Evolutionary conservation across 2,113 vertebrate species (phyloP).

Genomic region (Oenanthe oenanthe): DNA sequence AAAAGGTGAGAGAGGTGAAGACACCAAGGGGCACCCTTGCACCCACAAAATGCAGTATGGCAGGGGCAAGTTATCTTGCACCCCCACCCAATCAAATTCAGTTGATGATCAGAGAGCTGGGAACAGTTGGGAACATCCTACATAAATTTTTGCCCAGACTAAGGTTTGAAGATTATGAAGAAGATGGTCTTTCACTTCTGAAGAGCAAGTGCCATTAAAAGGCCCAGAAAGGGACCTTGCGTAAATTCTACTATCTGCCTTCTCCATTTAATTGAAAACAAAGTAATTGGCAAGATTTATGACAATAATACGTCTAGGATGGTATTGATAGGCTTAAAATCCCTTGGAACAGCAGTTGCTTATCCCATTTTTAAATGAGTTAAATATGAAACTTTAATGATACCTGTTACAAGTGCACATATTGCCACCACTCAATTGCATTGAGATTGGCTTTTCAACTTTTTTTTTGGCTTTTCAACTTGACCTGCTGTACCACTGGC

Average conservation of each 20-base stretch:
- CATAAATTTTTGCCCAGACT: neutral
- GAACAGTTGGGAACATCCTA: neutral
- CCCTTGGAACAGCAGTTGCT: neutral
- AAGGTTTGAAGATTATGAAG: rapidly evolving
- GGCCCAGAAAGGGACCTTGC: neutral
- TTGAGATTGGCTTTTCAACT: neutral
- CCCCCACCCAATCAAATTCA: rapidly evolving
- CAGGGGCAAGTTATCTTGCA: neutral
- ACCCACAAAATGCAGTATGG: rapidly evolving
- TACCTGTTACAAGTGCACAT: neutral
- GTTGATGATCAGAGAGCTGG: neutral
- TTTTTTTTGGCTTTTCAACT: too few relatives aligned
- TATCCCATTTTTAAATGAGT: neutral
- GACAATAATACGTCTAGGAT: neutral
- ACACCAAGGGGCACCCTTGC: rapidly evolving
- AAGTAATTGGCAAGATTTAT: neutral
- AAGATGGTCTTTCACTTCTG: neutral
- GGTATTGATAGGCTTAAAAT: neutral
- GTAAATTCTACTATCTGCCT: neutral
- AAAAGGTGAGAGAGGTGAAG: neutral
- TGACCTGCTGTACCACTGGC: neutral
- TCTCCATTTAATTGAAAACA: neutral
- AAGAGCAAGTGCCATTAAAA: neutral
- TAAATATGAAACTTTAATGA: neutral
- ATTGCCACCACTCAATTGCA: neutral